Conservation (phyloP, 2,797 vertebrate species). For the Syncerus caffer region DNA sequence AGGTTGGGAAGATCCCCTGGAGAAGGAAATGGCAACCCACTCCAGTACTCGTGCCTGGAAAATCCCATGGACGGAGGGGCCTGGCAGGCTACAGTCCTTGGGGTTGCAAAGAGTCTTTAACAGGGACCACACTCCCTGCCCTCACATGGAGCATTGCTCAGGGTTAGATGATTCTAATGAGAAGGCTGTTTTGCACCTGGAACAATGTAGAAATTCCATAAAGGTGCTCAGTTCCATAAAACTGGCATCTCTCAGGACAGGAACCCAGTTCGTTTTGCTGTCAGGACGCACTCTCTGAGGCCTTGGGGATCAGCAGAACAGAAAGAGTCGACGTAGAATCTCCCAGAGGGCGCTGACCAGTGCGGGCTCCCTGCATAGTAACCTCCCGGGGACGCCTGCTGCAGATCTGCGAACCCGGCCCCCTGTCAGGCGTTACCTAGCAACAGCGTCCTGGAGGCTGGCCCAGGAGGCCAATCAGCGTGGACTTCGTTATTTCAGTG, state of each 20-base stretch:
- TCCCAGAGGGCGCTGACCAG: background rate
- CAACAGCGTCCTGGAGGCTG: background rate
- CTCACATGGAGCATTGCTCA: background rate
- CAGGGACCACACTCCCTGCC: background rate
- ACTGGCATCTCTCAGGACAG: background rate
- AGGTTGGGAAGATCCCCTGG: background rate
- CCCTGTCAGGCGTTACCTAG: background rate
- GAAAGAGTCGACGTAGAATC: background rate
- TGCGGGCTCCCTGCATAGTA: accelerated
- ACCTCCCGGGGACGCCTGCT: accelerated
- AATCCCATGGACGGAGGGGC: background rate
- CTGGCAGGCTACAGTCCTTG: background rate
- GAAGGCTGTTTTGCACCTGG: background rate
- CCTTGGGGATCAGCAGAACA: background rate
- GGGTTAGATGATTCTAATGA: background rate
- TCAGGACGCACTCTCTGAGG: background rate
- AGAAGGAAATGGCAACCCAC: background rate
- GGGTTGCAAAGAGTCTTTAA: background rate
- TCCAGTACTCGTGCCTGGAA: background rate
- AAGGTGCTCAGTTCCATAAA: background rate
- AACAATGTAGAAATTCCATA: background rate
- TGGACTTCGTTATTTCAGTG: background rate
- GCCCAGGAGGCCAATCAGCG: background rate
- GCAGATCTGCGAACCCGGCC: accelerated
- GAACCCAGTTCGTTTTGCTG: background rate